Evolutionary conservation across 1,140 invertebrate species (phyloP), one percentile per base, ranked within the genome.

Genomic region (Habropoda laboriosa): DNA sequence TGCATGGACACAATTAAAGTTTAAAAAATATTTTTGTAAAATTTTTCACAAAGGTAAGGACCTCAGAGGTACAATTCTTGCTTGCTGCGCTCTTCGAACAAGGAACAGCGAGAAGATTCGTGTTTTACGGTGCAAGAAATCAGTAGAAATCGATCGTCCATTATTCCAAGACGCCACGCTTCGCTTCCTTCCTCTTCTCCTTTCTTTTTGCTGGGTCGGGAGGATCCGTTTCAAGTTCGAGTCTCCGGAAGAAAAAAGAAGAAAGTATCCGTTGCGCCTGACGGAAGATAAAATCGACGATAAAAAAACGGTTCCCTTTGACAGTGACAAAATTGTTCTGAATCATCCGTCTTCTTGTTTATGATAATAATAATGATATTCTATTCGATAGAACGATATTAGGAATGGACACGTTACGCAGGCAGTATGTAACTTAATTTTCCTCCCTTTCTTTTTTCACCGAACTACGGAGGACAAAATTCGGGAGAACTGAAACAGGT

Each of bases 51-150:
- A n/a, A n/a, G n/a, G n/a, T n/a, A n/a, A n/a, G n/a, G n/a, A n/a
- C n/a, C n/a, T n/a, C n/a, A n/a, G n/a, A 4, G 12, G 30, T 35
- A 13, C 18, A 35, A 10, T 10, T 35, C 30, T 3, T 35, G 38
- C 32, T 53, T 68, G 38, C n/a, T 27, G 10, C 13, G 10, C 12
- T 7, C 4, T 38, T 13, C 24, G 21, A 42, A n/a, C 30, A 27
- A 45, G 47, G 53, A 68, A 57, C 30, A 82, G 83, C 81, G 83
- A 85, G 83, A 85, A 83, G 60, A 76, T 55, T 76, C 83, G 67
- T 85, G 83, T 85, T 72, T 71, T 64, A 67, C 53, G 49, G 82
- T 51, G 82, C 70, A 66, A 85, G 82, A 83, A 85, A 85, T 85
- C 81, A 66, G 66, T 67, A 63, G 49, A 71, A 49, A 67, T 78